Evolutionary conservation across 2,888 invertebrate species (phyloP).

Genomic region (Ametastegia equiseti): DNA sequence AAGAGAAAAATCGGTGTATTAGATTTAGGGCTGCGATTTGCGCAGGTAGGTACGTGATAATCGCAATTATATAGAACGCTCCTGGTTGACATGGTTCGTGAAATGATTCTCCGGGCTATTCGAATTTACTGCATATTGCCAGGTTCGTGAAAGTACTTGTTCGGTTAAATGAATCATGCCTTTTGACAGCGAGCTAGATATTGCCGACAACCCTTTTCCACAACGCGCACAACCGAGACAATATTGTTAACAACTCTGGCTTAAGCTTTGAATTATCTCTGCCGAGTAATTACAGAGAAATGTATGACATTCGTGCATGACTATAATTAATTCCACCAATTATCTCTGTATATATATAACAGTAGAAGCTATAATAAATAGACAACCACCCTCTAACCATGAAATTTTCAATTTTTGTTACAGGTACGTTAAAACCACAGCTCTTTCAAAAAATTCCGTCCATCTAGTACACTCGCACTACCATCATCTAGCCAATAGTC

Average conservation of each 20-base stretch:
- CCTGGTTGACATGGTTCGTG: neutral
- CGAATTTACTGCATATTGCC: slow-evolving; percentile 9
- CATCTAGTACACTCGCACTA: neutral
- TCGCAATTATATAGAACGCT: neutral
- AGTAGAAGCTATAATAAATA: neutral
- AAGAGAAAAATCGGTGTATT: neutral
- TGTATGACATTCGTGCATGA: slow-evolving; percentile 72
- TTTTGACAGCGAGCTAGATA: slow-evolving; percentile 29
- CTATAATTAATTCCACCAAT: slow-evolving; percentile 70
- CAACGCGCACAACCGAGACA: slow-evolving; percentile 54
- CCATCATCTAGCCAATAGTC: neutral
- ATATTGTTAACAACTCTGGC: slow-evolving; percentile 69
- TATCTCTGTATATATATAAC: neutral
- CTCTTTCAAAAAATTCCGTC: neutral
- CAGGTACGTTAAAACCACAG: slow-evolving; percentile 27
- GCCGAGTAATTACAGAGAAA: slow-evolving; percentile 72
- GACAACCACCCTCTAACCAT: neutral
- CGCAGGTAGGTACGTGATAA: neutral
- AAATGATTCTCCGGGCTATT: slow-evolving; percentile 12
- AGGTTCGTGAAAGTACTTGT: slow-evolving; percentile 6
- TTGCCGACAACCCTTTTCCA: slow-evolving; percentile 34
- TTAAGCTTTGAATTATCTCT: slow-evolving; percentile 69
- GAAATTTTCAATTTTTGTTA: slow-evolving; percentile 33
- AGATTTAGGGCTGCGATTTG: neutral
- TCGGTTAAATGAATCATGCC: slow-evolving; percentile 25